Conservation (phyloP, 2,113 vertebrate species). For the Penelope pileata region DNA sequence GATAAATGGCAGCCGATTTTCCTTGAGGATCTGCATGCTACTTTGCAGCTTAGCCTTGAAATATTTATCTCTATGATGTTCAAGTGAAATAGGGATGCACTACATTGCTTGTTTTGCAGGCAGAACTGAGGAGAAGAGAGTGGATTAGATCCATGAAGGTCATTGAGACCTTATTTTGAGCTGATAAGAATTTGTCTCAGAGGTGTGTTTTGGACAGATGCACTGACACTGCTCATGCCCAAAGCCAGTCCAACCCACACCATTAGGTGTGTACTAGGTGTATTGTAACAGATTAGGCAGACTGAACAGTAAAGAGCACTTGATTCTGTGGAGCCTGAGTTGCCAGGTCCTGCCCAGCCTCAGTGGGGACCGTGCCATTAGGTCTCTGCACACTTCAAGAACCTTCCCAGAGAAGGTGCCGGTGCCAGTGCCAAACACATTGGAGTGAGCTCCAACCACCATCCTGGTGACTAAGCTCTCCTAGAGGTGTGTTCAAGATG, state of each 20-base stretch:
- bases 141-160: not conserved
- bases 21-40: not conserved
- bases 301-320: not conserved
- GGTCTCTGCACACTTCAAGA: no score
- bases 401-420: not conserved
- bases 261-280: not conserved
- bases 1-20: not conserved
- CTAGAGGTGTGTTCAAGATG: not conserved
- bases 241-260: not conserved
- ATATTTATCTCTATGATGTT: not conserved
- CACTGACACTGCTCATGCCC: not conserved
- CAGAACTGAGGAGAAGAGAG: not conserved
- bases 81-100: not conserved
- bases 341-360: not conserved
- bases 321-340: not conserved
- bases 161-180: not conserved
- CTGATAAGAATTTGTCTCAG: not conserved
- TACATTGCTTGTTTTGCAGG: not conserved
- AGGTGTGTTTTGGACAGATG: not conserved
- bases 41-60: not conserved
- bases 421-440: not conserved
- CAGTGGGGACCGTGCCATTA: no score
- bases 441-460: not conserved
- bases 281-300: not conserved
- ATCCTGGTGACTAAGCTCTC: not conserved